phyloP scores from a whole-genome alignment of 1,140 invertebrate species.

The Gryllus bimaculatus region DNA sequence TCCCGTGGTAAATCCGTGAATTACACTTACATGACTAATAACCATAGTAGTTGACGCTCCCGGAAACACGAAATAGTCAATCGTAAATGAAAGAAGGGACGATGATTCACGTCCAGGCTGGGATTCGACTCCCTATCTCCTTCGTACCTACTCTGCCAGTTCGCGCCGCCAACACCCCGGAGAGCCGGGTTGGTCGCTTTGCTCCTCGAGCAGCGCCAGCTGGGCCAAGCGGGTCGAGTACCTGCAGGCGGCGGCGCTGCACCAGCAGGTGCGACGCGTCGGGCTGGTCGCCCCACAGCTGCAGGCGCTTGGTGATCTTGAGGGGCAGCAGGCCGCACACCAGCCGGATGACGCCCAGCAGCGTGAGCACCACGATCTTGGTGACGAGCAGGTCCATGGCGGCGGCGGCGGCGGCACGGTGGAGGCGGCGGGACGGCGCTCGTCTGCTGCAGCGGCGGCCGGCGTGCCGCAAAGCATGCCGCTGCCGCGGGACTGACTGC shows the following conservation, averaged over 20 bases:
- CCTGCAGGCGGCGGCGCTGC: background rate
- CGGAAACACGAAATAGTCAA: too few relatives aligned
- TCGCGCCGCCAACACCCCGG: too few relatives aligned
- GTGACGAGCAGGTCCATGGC: slow-evolving; percentile 14
- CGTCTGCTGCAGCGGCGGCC: too few relatives aligned
- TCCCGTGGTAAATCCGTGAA: too few relatives aligned
- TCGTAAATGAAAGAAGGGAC: too few relatives aligned
- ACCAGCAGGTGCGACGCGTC: background rate
- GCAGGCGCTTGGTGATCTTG: slow-evolving; percentile 14
- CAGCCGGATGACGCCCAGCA: slow-evolving; percentile 13
- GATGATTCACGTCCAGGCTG: too few relatives aligned
- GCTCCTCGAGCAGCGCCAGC: too few relatives aligned
- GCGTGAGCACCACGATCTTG: slow-evolving; percentile 15
- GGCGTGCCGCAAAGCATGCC: background rate
- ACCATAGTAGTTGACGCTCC: too few relatives aligned
- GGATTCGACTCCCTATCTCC: too few relatives aligned
- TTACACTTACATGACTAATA: too few relatives aligned
- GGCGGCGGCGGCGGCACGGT: background rate
- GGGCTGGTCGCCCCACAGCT: slow-evolving; percentile 12
- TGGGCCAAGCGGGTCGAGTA: background rate
- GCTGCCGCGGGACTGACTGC: background rate
- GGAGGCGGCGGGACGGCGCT: background rate
- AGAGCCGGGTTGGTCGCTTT: too few relatives aligned
- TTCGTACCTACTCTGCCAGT: too few relatives aligned
- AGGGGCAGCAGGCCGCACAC: slow-evolving; percentile 17